Conservation (phyloP, 2,888 invertebrate genomes). For the Octodonta nipae region DNA sequence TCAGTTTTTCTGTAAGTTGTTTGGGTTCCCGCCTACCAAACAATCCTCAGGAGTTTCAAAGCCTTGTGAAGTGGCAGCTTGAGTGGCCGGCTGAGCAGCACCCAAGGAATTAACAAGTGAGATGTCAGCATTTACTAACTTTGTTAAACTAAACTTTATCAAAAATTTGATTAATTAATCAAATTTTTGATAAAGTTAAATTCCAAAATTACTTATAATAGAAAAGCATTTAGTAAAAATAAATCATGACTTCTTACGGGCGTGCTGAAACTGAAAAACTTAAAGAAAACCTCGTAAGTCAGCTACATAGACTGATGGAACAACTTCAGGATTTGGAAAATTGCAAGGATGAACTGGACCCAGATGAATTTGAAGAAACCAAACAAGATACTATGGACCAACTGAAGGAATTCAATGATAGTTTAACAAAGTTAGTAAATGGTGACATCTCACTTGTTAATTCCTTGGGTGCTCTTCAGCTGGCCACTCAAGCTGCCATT, state of each 20-base stretch:
- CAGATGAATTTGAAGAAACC: slow-evolving; percentile 52
- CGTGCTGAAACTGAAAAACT: slow-evolving; percentile 49
- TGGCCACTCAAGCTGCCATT: slow-evolving; percentile 63
- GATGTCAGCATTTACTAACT: slow-evolving; percentile 52
- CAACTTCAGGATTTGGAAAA: slow-evolving; percentile 58
- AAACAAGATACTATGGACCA: slow-evolving; percentile 58
- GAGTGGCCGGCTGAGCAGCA: slow-evolving; percentile 56
- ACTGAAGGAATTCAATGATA: slow-evolving; percentile 52
- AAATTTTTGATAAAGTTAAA: too few species aligned
- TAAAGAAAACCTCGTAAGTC: slow-evolving; percentile 50
- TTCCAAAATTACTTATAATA: too few species aligned
- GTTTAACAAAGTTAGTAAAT: slow-evolving; percentile 46
- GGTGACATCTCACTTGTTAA: slow-evolving; percentile 57
- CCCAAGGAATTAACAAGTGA: slow-evolving; percentile 51
- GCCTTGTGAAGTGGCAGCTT: slow-evolving; percentile 59
- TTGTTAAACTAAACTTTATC: slow-evolving; percentile 46
- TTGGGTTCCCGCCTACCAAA: slow-evolving; percentile 58
- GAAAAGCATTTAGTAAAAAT: too few species aligned
- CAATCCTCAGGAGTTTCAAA: slow-evolving; percentile 60
- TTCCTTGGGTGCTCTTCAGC: slow-evolving; percentile 49
- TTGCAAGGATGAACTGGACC: slow-evolving; percentile 51
- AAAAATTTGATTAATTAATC: too few species aligned
- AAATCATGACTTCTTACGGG: slow-evolving; percentile 39
- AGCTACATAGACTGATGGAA: slow-evolving; percentile 52
- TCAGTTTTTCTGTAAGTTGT: slow-evolving; percentile 45